Base-by-base conservation (phyloP, 2,888 invertebrate species). In the Slavum lentiscoides region DNA sequence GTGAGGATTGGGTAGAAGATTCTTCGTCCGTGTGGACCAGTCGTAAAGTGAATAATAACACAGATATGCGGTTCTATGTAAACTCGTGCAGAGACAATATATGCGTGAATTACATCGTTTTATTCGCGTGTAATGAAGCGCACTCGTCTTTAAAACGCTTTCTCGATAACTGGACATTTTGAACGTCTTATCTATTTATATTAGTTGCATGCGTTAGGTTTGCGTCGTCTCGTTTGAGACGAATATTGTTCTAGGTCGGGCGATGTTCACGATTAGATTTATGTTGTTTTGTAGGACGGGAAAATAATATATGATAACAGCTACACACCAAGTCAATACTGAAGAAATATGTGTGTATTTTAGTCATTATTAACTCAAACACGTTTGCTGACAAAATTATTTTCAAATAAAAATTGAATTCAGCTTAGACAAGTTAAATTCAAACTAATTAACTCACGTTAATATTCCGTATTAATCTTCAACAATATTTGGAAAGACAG, bases 31-130 rank as follows among this genome's bases (percentile, higher is more conserved):
- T n/a, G n/a, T 15, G 64, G 37, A 49, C 30, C 1, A 62, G 53
- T 39, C 30, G 64, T 55, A 37, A 55, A 64, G 49, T 53, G 74
- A 61, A 73, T 61, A 49, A 73, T 73, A 61, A 43, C 61, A 73
- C 43, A 73, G 72, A 43, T 39, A 43, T n/a, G 49, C n/a, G 17
- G 39, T 39, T 55, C 19, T 73, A n/a, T 62, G 30, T n/a, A 49
- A 61, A 49, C 19, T 23, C 19, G 17, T 15, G 37, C 6, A 1
- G 55, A 58, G 8, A 58, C 55, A 53, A 69, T 69, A 5, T 23
- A 73, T 43, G 8, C 9, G 2, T 15, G 30, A 74, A 49, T 53
- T 53, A 74, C 53, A 30, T 17, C 49, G 13, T 15, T 11, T 39
- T 43, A 11, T 61, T 23, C 49, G 30, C 49, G 59, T 49, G 70